These are phyloP conservation scores for Poecilia latipinna DNA, from an alignment of 2,113 vertebrate species.

Conservation along the genomic window DNA sequence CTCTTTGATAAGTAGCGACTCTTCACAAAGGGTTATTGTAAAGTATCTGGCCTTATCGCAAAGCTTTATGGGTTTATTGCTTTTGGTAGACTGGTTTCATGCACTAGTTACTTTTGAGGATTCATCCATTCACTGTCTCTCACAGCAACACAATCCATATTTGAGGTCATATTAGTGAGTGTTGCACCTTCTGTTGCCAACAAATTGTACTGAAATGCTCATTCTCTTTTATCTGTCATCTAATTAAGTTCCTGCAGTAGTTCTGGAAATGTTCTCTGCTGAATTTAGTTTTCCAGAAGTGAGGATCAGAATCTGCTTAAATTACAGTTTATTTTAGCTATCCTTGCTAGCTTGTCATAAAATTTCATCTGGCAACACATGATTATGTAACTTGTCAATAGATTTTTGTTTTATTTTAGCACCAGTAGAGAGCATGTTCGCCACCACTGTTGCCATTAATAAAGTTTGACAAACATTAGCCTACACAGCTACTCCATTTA, in stretches of 20 bases:
- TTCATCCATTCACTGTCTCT: not conserved
- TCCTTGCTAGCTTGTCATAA: too few species aligned
- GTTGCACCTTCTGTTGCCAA: not conserved
- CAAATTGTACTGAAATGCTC: not conserved
- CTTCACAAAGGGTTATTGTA: too few species aligned
- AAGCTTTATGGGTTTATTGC: not conserved
- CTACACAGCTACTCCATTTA: not conserved
- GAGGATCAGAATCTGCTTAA: too few species aligned
- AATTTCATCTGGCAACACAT: not conserved
- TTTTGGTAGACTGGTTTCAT: not conserved
- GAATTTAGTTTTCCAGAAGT: too few species aligned
- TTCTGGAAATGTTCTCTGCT: not conserved
- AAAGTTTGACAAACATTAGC: not conserved
- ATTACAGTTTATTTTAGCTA: too few species aligned
- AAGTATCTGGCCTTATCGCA: not conserved
- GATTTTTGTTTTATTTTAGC: not conserved
- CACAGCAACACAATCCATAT: not conserved
- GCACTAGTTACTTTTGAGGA: not conserved
- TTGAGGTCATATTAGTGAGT: not conserved
- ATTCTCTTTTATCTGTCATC: not conserved
- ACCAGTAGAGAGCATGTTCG: not conserved
- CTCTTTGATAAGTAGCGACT: too few species aligned
- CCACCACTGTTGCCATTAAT: not conserved
- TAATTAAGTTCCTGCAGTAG: not conserved
- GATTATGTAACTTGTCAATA: not conserved